Base-by-base conservation (phyloP, 2,888 invertebrate genomes). In the Harpalus rubripes region DNA sequence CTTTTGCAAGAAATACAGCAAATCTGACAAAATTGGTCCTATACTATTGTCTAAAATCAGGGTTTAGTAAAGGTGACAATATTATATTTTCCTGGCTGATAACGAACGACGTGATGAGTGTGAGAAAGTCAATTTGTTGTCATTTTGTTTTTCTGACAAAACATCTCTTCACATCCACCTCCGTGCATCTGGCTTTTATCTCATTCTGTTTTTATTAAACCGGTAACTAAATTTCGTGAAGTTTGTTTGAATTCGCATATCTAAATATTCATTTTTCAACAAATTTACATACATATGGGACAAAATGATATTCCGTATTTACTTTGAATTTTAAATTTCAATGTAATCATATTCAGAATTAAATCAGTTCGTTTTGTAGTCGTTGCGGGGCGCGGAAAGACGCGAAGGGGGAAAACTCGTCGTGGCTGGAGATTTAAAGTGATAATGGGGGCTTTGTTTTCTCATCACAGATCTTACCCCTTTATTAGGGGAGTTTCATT, bases 201-300 rank as follows among this genome's bases (percentile, higher is more conserved):
- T 89, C 89, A 88, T 88, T 88, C 89, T 89, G 89, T 89, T 90
- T 89, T 89, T 90, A 89, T 90, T 90, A 90, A 89, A 89, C 88
- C 87, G 87, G 88, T 89, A 90, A 90, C 90, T 89, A 90, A 90
- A 89, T 90, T 88, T 90, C 89, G 89, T 88, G 89, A 91, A 91
- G 90, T 90, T 90, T 90, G 90, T 90, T 90, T 90, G 90, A 89
- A 90, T 90, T 90, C 90, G 88, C 89, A 89, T 90, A 90, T 90
- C 91, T 91, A 91, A 91, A 91, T 91, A 91, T 91, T 91, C 91
- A 91, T 91, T 91, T 91, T 90, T 90, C 89, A 88, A 86, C 88
- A 88, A 89, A 91, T 91, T 91, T 91, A 90, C 91, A 91, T 91
- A 91, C 91, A 91, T 91, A 91, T 91, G 91, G 90, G 90, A 88